Base-by-base conservation (phyloP, 2,113 vertebrate species). In the Calyptomena viridis region DNA sequence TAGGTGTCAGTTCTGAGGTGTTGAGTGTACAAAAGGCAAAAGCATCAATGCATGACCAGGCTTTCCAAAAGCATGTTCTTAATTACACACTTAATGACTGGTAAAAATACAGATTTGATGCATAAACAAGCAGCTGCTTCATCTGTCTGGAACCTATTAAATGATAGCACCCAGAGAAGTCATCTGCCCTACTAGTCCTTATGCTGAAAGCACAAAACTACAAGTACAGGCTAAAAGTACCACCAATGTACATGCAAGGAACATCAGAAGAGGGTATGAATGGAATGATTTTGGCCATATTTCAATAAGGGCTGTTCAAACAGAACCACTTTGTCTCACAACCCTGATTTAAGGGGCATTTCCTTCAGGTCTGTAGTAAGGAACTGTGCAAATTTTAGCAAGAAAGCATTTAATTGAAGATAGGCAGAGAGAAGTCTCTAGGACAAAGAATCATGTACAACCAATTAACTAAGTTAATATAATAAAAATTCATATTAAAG, bases 121-220 rank as follows among this genome's bases (percentile, higher is more conserved):
- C 31, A 89, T 81, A 95, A 98, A 96, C 95, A 96, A 95, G 92
- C 76, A 96, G 47, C 85, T 97, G 87, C 71, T 94, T 91, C 84
- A 37, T 84, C 52, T 96, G n/a, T 74, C 75, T 73, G 20, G 72
- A 95, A 94, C 60, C 58, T 89, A 96, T 90, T 95, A 85, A 91
- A 94, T 84, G 78, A 89, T 11, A 84, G 64, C 94, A 95, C 96
- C 87, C 91, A 95, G 44, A 92, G 52, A 90, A 93, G 73, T 92
- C 91, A 79, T 84, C 89, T 69, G 71, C 24, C 47, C 23, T 42
- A 42, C 63, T 80, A 95, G 69, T 95, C 74, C 74, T 89, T 78
- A 46, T 33, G 33, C 10, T 35, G 76, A 92, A 93, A 93, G 53
- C 77, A 95, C 87, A 84, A 52, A 92, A 66, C 42, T 53, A 20